Evolutionary conservation across 2,113 vertebrate species (phyloP).

Genomic region (Oceanodroma tethys): DNA sequence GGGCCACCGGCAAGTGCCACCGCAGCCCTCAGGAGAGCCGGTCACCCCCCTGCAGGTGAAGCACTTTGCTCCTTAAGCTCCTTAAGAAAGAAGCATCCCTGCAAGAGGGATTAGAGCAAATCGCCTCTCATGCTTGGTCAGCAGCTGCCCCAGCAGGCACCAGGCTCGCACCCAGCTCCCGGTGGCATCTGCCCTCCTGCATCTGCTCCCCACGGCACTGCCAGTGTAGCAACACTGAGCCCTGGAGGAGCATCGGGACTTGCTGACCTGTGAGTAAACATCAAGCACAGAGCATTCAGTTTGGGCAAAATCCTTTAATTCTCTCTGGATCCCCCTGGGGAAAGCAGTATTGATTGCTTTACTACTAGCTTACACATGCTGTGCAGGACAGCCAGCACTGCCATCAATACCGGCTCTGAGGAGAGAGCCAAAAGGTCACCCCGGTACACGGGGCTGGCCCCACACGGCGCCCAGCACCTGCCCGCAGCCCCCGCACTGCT

Average conservation of each 20-base stretch:
- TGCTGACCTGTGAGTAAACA: constrained; percentile 24
- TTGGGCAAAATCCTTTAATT: constrained; percentile 21
- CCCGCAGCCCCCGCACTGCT: background rate
- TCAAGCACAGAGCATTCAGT: background rate
- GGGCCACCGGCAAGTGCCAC: background rate
- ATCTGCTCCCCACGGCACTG: background rate
- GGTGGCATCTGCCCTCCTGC: background rate
- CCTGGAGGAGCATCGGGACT: background rate
- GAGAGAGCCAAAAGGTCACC: background rate
- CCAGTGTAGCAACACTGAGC: rapidly evolving
- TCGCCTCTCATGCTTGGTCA: background rate
- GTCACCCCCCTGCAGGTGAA: background rate
- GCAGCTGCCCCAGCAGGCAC: background rate
- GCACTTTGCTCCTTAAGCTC: background rate
- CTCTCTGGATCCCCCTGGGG: background rate
- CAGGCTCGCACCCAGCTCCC: rapidly evolving
- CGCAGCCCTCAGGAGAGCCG: background rate
- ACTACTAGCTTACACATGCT: background rate
- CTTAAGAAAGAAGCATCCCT: background rate
- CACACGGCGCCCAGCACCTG: background rate
- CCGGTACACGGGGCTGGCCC: background rate
- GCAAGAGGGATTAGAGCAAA: background rate
- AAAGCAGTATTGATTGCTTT: background rate
- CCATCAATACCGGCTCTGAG: background rate
- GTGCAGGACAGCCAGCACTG: background rate